These are phyloP conservation scores for Enchytraeus crypticus DNA, from an alignment of 2,888 invertebrate genomes.

Conservation along the genomic window DNA sequence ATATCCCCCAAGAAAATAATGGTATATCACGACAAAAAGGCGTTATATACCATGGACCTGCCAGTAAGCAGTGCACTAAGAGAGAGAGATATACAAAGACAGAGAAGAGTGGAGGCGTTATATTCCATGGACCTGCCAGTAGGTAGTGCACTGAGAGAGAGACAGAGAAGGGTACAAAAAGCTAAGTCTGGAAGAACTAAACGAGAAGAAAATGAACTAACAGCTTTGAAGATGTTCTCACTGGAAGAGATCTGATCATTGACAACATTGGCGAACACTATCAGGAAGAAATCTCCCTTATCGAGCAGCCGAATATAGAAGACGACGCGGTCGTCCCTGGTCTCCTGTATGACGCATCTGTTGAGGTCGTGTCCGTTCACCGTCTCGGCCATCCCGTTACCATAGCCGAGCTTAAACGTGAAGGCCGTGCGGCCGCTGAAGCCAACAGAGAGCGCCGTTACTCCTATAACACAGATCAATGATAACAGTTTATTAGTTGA, in stretches of 20 bases:
- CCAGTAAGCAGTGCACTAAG: no score
- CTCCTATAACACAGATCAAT: conserved; percentile 43
- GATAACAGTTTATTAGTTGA: no score
- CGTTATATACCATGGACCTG: no score
- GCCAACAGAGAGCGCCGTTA: conserved; percentile 43
- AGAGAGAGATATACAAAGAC: no score
- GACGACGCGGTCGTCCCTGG: conserved; percentile 39
- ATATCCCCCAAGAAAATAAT: no score
- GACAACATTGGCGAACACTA: conserved; percentile 42
- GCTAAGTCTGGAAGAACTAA: no score
- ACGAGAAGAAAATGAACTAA: no score
- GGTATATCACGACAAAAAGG: no score
- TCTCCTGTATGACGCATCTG: conserved; percentile 45
- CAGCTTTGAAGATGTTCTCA: conserved; percentile 45
- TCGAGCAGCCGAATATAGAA: conserved; percentile 28
- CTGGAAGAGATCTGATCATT: conserved; percentile 38
- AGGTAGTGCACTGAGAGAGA: no score
- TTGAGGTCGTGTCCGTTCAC: conserved; percentile 39
- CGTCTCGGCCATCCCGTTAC: conserved; percentile 38
- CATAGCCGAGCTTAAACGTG: conserved; percentile 45
- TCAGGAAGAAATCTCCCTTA: conserved; percentile 23
- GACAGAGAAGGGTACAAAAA: no score
- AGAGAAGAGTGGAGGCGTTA: no score
- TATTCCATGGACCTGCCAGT: no score
- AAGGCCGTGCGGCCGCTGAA: conserved; percentile 46